phyloP scores from a whole-genome alignment of 2,797 vertebrate genomes.

The Sebastes jordani region DNA sequence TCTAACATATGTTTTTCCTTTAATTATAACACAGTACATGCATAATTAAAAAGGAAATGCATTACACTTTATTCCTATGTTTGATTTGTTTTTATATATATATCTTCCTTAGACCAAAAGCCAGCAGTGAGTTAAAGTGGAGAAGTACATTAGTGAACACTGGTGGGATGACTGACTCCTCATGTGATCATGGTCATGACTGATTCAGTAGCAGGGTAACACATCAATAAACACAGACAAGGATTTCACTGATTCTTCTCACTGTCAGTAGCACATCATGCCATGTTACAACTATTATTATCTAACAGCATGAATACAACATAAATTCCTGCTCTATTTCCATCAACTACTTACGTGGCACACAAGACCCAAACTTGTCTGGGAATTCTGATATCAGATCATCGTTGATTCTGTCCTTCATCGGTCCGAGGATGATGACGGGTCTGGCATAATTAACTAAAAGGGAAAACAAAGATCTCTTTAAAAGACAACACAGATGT shows the following conservation, averaged over 20 bases:
- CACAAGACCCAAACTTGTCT: slow-evolving; percentile 97
- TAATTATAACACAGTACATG: too few relatives aligned
- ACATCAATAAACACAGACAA: neutral
- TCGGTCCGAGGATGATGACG: slow-evolving; percentile 95
- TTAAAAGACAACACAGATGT: neutral
- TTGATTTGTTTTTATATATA: neutral
- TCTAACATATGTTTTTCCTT: too few relatives aligned
- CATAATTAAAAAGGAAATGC: too few relatives aligned
- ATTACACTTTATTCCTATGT: too few relatives aligned
- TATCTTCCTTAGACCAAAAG: neutral
- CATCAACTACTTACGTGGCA: slow-evolving; percentile 91
- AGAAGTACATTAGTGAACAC: neutral
- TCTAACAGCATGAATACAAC: neutral
- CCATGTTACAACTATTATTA: neutral
- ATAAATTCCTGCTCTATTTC: neutral
- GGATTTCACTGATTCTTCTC: neutral
- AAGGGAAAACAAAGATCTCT: slow-evolving; percentile 3
- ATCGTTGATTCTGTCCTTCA: slow-evolving; percentile 98
- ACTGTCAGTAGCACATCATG: neutral
- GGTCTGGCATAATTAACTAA: slow-evolving; percentile 95
- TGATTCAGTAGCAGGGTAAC: neutral
- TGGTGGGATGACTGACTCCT: neutral
- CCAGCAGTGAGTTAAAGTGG: neutral
- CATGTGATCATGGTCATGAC: neutral
- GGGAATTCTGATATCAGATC: slow-evolving; percentile 98